phyloP scores from a whole-genome alignment of 2,888 invertebrate species.

The Macrophya annulata region DNA sequence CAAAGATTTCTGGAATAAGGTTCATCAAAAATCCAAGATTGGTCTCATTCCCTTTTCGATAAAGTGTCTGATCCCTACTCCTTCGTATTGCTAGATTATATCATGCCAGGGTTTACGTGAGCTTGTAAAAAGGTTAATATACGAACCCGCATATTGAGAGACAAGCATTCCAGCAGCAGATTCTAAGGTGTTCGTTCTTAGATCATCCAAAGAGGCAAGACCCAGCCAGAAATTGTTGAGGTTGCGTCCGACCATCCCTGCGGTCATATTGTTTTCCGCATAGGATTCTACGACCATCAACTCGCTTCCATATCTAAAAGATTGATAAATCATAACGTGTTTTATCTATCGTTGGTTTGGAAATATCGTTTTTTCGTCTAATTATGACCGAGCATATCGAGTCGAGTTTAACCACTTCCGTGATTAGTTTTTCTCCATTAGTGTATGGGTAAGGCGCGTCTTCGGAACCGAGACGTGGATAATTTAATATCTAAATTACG shows the following conservation, averaged over 20 bases:
- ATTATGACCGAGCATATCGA: not conserved
- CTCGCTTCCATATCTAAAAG: constrained; percentile 95
- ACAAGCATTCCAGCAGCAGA: constrained; percentile 95
- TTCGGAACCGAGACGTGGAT: constrained; percentile 19
- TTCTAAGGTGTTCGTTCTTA: constrained; percentile 96
- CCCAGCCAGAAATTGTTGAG: constrained; percentile 94
- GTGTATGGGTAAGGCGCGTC: not conserved
- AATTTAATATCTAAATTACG: constrained; percentile 35
- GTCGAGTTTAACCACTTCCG: constrained; percentile 32
- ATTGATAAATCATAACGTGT: not conserved
- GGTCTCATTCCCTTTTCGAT: not conserved
- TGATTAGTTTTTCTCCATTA: constrained; percentile 36
- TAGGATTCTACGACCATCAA: constrained; percentile 95
- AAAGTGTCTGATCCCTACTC: not conserved
- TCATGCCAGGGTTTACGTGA: not conserved
- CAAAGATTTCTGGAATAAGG: not conserved
- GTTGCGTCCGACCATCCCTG: constrained; percentile 87
- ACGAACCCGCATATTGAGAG: constrained; percentile 93
- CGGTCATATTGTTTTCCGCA: constrained; percentile 95
- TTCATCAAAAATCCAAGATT: not conserved
- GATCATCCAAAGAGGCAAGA: constrained; percentile 93
- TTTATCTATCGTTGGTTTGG: not conserved
- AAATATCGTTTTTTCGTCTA: not conserved
- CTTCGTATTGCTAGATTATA: not conserved
- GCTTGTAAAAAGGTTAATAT: constrained; percentile 15